Base-by-base conservation (phyloP, 2,113 vertebrate genomes). In the Glareola pratincola region DNA sequence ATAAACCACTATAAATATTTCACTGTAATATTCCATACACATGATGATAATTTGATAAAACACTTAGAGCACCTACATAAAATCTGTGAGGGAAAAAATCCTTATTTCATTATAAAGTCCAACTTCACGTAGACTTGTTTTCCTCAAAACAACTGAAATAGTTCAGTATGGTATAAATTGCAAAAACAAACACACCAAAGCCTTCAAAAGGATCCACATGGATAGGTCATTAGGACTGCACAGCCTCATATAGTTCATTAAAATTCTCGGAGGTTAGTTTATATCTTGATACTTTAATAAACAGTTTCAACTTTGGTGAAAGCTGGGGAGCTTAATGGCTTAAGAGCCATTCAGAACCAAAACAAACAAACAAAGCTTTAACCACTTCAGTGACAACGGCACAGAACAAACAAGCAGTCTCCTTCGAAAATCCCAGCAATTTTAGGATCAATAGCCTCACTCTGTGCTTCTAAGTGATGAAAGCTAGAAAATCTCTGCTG, bases 311-410 rank as follows among this genome's bases (percentile, higher is more conserved):
- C 96, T 97, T 98, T 98, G 98, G 98, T 96, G 96, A 98, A 98
- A 98, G 98, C 97, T 97, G 97, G 97, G 97, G 98, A 96, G 96
- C 98, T 98, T 98, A 98, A 98, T 98, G 98, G 98, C 98, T 98
- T 98, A 98, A 98, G 97, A 98, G 98, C 98, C 96, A 98, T 98
- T 98, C 98, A 98, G 96, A 97, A 97, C 85, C 92, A 98, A 98
- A 98, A 98, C 98, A 98, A 98, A 98, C 98, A 98, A 98, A 98
- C 98, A 98, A 97, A 98, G 98, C 97, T 98, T 98, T 98, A 98
- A 98, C 98, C 98, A 98, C 98, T 98, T 98, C 98, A 98, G 92
- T 94, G 96, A 98, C 98, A 98, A 98, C 97, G 98, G 98, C 60
- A 90, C 97, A 98, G 97, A 98, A 98, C 94, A 98, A 98, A 98